Evolutionary conservation across 2,113 vertebrate genomes (phyloP).

Genomic region (Alces alces): DNA sequence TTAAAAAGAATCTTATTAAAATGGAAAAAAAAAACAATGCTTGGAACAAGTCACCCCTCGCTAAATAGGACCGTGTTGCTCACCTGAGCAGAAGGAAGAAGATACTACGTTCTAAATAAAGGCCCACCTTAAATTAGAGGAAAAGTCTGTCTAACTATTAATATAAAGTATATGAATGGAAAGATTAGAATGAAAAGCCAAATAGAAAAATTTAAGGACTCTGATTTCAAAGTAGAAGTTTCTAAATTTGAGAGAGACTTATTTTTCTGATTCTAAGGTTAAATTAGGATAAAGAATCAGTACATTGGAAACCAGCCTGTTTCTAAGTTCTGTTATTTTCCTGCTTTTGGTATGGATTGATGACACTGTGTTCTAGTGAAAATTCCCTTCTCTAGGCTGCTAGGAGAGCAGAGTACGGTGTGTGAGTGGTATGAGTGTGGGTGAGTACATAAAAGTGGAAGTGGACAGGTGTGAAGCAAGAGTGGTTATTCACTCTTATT

Average conservation of each 20-base stretch:
- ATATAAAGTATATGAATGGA: neutral
- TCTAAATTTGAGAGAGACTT: neutral
- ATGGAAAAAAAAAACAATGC: neutral
- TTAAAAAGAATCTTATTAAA: neutral
- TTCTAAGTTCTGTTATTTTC: neutral
- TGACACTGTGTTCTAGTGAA: conserved; percentile 17
- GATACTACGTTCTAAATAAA: neutral
- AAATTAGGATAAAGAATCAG: conserved; percentile 9
- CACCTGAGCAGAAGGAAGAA: neutral
- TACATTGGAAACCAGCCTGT: neutral
- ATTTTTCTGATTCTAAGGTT: conserved; percentile 10
- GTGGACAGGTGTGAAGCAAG: neutral
- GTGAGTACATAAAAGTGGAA: neutral
- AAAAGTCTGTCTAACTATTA: neutral
- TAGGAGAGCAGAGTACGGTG: neutral
- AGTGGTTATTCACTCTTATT: neutral
- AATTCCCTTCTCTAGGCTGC: neutral
- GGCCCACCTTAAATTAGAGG: neutral
- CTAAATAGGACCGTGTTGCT: neutral
- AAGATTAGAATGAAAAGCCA: neutral
- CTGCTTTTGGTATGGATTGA: neutral
- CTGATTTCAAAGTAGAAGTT: neutral
- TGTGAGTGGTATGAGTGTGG: neutral
- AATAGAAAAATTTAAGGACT: neutral
- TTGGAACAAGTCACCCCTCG: neutral